Evolutionary conservation across 1,140 invertebrate species (phyloP), one percentile per base, ranked within the genome.

Genomic region (Drosophila saltans): DNA sequence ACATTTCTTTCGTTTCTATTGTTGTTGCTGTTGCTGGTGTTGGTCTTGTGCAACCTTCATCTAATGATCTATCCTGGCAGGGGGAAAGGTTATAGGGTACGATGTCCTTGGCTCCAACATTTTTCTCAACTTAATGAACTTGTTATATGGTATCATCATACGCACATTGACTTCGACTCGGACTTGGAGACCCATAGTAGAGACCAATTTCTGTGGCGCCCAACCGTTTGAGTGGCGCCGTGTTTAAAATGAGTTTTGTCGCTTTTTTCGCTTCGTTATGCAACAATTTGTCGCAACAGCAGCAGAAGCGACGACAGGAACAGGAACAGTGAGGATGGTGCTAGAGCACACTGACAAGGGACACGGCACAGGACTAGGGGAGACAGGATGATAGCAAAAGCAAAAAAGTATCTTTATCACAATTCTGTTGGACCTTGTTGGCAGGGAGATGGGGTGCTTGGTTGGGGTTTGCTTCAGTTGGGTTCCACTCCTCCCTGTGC

Each of bases 161-260:
- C 48, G 56, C 74, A 69, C 72, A 33, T 75, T 69, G 72, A 77
- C 74, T 64, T 55, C 36, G 60, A 11, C 63, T 30, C 21, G 56
- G 45, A 55, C 40, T 26, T 52, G 56, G 59, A 16, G 52, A 45
- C 60, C 30, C 48, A 52, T 45, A 55, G 58, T 62, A 48, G 67
- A 61, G 67, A 61, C 74, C 74, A 66, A 77, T 77, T 77, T 77
- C 58, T 61, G 61, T 77, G 75, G 75, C 75, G 75, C 74, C 75
- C 66, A 62, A 77, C 74, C 60, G 67, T 69, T 65, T 61, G 45
- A 77, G 67, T 78, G 75, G 75, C 75, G 75, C 75, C 75, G 57
- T 78, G 75, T 78, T 78, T 78, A 62, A 77, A 78, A 78, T 78
- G 67, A 78, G 61, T 72, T 78, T 78, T 66, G 68, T 72, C 61